A percentile compares a stretch with the other conserved stretches of the same genome.
Evolutionary conservation across 2,113 vertebrate species (phyloP).

Genomic region (Electrona antarctica): DNA sequence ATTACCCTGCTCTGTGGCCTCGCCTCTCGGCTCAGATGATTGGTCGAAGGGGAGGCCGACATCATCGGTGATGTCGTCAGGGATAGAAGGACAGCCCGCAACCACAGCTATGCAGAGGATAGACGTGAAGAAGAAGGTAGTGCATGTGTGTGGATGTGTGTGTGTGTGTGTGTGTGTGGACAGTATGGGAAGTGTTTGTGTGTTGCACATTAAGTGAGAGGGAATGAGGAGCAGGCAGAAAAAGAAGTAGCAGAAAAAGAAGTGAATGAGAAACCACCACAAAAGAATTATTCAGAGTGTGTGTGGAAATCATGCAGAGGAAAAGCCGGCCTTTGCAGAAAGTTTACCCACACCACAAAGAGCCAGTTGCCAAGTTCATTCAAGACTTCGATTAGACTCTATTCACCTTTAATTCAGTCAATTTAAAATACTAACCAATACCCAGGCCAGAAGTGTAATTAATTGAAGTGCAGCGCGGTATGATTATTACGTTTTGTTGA

Average conservation of each 20-base stretch:
- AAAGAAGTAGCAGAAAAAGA: slow-evolving; percentile 9
- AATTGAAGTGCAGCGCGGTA: too few relatives aligned
- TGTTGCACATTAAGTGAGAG: not conserved
- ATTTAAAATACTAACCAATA: not conserved
- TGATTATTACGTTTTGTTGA: not conserved
- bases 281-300: slow-evolving; percentile 41
- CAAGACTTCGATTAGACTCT: not conserved
- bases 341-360: not conserved
- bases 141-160: slow-evolving; percentile 22
- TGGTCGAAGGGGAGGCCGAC: slow-evolving; percentile 68
- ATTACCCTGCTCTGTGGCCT: slow-evolving; percentile 64
- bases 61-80: slow-evolving; percentile 76
- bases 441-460: not conserved
- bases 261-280: slow-evolving; percentile 35
- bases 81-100: slow-evolving; percentile 79
- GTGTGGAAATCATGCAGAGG: slow-evolving; percentile 63
- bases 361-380: not conserved
- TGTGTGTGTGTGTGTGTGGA: slow-evolving; percentile 1
- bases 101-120: slow-evolving; percentile 77
- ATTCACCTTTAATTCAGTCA: not conserved
- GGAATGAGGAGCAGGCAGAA: slow-evolving; percentile 25
- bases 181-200: slow-evolving; percentile 3
- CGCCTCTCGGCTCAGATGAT: slow-evolving; percentile 67
- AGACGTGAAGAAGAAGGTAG: slow-evolving; percentile 38
- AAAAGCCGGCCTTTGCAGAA: slow-evolving; percentile 11